phyloP scores from a whole-genome alignment of 2,888 invertebrate genomes.

The Pelosia muscerda region DNA sequence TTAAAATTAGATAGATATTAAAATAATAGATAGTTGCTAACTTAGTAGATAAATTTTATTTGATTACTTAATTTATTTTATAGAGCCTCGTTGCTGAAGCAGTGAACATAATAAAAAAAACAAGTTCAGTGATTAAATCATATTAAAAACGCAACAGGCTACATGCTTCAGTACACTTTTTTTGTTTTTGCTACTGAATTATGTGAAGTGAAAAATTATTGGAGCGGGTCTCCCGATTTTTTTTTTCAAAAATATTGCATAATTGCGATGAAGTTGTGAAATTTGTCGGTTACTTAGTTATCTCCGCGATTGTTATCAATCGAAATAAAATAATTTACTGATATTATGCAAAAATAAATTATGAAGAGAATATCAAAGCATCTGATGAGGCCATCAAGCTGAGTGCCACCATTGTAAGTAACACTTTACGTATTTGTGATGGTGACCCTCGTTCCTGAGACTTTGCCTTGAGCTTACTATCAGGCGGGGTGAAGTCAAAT shows the following conservation, averaged over 20 bases:
- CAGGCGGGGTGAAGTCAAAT: too few species aligned
- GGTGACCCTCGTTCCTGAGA: too few species aligned
- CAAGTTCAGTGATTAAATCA: background rate
- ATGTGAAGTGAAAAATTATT: background rate
- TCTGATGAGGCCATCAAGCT: too few species aligned
- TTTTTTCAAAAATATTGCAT: background rate
- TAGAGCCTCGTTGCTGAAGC: background rate
- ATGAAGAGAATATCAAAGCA: too few species aligned
- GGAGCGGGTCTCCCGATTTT: background rate
- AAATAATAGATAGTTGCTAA: background rate
- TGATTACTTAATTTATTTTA: background rate
- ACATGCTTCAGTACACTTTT: conserved; percentile 1
- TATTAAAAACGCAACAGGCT: background rate
- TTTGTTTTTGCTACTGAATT: background rate
- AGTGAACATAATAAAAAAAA: background rate
- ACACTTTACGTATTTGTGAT: too few species aligned
- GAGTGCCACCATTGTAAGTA: too few species aligned
- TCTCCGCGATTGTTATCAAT: background rate
- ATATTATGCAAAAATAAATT: background rate
- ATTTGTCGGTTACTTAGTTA: background rate
- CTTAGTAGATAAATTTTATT: background rate
- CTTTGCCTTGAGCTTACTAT: too few species aligned
- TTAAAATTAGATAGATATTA: background rate
- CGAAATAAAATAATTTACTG: background rate
- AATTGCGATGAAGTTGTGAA: background rate